A percentile compares a stretch with the other conserved stretches of the same genome.
These are phyloP conservation scores for Hylaea fasciaria DNA, from an alignment of 2,888 invertebrate species.

Conservation along the genomic window DNA sequence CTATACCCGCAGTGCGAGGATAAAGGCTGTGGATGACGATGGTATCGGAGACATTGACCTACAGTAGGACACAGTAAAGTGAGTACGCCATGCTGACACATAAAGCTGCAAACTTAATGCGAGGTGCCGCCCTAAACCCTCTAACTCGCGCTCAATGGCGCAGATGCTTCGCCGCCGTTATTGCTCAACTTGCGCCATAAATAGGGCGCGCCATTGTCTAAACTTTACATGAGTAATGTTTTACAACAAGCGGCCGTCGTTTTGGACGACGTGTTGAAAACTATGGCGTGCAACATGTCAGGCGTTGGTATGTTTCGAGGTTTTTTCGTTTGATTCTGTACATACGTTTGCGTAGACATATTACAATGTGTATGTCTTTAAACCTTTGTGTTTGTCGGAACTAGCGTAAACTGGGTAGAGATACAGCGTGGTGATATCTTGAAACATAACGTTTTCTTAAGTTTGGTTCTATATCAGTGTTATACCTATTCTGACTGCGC, in stretches of 20 bases:
- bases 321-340: neutral
- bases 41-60: neutral
- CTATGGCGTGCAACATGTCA: conserved; percentile 24
- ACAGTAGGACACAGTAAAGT: neutral
- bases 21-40: too few species aligned
- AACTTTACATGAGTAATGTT: conserved; percentile 62
- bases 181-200: conserved; percentile 59
- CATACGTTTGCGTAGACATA: neutral
- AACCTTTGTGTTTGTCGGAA: too few species aligned
- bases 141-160: conserved; percentile 28
- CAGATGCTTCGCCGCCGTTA: conserved; percentile 48
- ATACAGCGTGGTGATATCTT: too few species aligned
- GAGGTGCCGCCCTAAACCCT: conserved; percentile 25
- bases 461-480: too few species aligned
- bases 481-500: too few species aligned
- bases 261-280: conserved; percentile 39
- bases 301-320: conserved; percentile 24
- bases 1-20: too few species aligned
- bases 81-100: conserved; percentile 16
- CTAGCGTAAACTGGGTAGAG: too few species aligned
- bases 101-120: conserved; percentile 18
- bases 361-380: too few species aligned
- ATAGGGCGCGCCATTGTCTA: conserved; percentile 61
- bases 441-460: too few species aligned
- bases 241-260: conserved; percentile 43